Percentiles rank a stretch among this genome's conserved stretches.
Conservation (phyloP, 2,797 vertebrate species). For the Sebastolobus alascanus region DNA sequence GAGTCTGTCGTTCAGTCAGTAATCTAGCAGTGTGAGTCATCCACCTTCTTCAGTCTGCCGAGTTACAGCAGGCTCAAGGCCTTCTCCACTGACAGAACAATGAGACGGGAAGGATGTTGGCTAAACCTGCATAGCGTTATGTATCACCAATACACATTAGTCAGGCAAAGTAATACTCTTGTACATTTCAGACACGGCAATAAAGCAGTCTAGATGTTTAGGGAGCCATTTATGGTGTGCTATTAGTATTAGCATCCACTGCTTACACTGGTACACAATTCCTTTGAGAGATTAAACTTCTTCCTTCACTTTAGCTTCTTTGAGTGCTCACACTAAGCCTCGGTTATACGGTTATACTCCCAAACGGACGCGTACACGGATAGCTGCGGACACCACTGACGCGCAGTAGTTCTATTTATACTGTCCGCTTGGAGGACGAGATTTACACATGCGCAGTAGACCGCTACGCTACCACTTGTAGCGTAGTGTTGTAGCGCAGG, state of each 20-base stretch:
- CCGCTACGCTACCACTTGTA: background rate
- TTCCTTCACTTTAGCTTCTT: background rate
- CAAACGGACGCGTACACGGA: too few relatives aligned
- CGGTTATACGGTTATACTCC: too few relatives aligned
- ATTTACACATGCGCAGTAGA: too few relatives aligned
- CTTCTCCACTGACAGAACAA: constrained; percentile 20
- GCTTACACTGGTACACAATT: background rate
- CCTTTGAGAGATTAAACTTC: background rate
- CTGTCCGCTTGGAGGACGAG: background rate
- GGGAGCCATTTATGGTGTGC: background rate
- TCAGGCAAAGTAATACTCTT: background rate
- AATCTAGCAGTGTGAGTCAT: constrained; percentile 51
- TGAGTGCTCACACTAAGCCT: background rate
- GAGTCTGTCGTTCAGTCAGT: constrained; percentile 24
- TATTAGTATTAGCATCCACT: too few relatives aligned
- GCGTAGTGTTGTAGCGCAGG: background rate
- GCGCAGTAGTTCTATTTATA: background rate
- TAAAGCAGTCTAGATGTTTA: background rate
- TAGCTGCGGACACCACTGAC: background rate
- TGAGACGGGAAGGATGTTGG: constrained; percentile 40
- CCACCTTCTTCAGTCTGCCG: constrained; percentile 40
- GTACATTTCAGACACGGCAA: background rate
- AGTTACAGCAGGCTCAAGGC: constrained; percentile 43
- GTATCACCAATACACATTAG: constrained; percentile 2
- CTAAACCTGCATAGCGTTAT: constrained; percentile 1